A percentile compares a stretch with the other conserved stretches of the same genome.
Conservation (phyloP, 2,113 vertebrate genomes). For the Tichodroma muraria region DNA sequence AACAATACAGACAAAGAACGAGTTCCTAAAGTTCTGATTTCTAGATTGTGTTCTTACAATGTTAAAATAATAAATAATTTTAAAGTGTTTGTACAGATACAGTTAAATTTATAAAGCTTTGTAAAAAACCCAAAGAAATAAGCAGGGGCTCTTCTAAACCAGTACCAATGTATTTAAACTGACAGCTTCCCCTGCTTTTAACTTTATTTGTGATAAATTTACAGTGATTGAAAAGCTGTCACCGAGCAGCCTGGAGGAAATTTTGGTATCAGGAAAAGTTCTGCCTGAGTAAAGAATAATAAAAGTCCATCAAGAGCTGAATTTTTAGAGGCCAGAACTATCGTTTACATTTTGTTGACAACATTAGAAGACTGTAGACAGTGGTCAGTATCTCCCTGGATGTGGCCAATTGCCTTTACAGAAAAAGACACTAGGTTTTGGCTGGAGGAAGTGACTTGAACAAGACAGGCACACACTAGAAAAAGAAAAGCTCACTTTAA, state of each 20-base stretch:
- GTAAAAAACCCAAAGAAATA: background rate
- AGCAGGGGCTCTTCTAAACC: background rate
- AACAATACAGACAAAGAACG: background rate
- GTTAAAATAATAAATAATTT: background rate
- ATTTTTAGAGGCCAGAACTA: background rate
- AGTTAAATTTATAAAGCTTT: background rate
- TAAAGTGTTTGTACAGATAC: background rate
- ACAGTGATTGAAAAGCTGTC: background rate
- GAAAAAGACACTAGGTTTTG: background rate
- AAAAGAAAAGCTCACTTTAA: background rate
- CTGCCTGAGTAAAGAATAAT: background rate
- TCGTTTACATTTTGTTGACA: background rate
- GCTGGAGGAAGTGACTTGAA: background rate
- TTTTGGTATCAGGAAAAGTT: background rate
- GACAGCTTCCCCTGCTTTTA: background rate
- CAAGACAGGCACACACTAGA: background rate
- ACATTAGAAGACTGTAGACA: rapidly evolving
- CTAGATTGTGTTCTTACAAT: background rate
- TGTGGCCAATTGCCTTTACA: background rate
- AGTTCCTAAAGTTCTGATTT: background rate
- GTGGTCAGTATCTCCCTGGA: background rate
- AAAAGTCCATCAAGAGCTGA: background rate
- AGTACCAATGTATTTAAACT: background rate
- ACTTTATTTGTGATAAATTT: background rate
- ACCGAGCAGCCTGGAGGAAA: background rate